Evolutionary conservation across 2,797 vertebrate species (phyloP), one percentile per base, ranked within the genome.

Genomic region (Menidia menidia): DNA sequence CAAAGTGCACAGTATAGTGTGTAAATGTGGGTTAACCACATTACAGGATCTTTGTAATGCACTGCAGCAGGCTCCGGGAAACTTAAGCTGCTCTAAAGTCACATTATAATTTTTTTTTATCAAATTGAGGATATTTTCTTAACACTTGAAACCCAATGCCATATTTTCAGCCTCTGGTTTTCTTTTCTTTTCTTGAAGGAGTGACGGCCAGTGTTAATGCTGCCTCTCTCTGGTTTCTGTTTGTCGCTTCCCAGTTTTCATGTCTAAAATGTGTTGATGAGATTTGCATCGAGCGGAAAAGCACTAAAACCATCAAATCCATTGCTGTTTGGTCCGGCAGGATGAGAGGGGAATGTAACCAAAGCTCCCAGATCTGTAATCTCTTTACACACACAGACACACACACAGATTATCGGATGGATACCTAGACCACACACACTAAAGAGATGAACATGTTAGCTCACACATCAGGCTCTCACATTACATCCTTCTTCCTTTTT

Each of bases 111-210:
- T 95, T 95, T 96, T 95, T 96, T 93, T 96, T 93, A 98, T 98
- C 97, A 95, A 97, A 97, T 98, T 97, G 96, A 96, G 93, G 90
- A 95, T 95, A 94, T 97, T 96, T 97, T 97, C 96, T 85, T 83
- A 95, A 93, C 93, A 95, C 87, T 93, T 94, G 97, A 97, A 98
- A 98, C 95, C 86, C 91, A 92, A 98, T 93, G 94, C 95, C 94
- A 89, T 97, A 95, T 97, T 97, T 97, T 97, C 95, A 95, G 92
- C 95, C 95, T 96, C 96, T 95, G 94, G 94, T 95, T 97, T 95
- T 95, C 94, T 95, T 95, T 94, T 93, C 94, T 94, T 84, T 95
- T 93, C 96, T 97, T 95, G 90, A 96, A 95, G 93, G 94, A 95
- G 94, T 77, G 59, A 59, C 71, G 73, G 78, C 67, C 73, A 56